Conservation (phyloP, 2,797 vertebrate species). For the Acipenser ruthenus region DNA sequence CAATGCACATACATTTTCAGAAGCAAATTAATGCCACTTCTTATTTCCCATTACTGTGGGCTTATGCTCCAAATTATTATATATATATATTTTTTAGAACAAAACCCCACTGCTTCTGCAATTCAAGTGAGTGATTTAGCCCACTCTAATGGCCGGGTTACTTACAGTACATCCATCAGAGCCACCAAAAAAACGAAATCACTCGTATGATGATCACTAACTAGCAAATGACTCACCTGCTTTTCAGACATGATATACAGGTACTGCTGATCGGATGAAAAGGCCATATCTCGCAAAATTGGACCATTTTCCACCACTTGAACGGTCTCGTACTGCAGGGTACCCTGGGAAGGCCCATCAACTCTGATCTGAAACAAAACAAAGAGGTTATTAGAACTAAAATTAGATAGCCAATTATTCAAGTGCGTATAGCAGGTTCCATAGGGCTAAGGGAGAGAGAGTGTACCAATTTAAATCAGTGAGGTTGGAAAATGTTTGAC, state of each 20-base stretch:
- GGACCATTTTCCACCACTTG: slow-evolving; percentile 83
- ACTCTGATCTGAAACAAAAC: slow-evolving; percentile 75
- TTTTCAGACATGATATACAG: slow-evolving; percentile 94
- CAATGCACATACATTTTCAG: too few relatives aligned
- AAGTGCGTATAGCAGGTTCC: background rate
- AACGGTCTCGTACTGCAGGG: slow-evolving; percentile 83
- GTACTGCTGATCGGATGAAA: slow-evolving; percentile 82
- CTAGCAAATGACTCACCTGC: slow-evolving; percentile 63
- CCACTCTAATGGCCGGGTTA: too few relatives aligned
- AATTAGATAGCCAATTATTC: background rate
- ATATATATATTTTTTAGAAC: too few relatives aligned
- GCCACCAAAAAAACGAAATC: too few relatives aligned
- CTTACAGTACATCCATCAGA: too few relatives aligned
- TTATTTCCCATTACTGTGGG: too few relatives aligned
- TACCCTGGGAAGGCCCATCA: slow-evolving; percentile 73
- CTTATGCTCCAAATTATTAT: too few relatives aligned
- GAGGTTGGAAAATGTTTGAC: background rate
- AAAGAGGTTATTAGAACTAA: background rate
- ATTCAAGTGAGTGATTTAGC: too few relatives aligned
- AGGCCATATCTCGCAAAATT: slow-evolving; percentile 88
- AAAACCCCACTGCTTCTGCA: too few relatives aligned
- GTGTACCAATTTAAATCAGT: background rate
- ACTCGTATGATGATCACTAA: too few relatives aligned
- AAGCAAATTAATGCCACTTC: too few relatives aligned
- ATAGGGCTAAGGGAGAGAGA: background rate